Evolutionary conservation across 2,113 vertebrate species (phyloP), one percentile per base, ranked within the genome.

Genomic region (Orientallactaga bullata): DNA sequence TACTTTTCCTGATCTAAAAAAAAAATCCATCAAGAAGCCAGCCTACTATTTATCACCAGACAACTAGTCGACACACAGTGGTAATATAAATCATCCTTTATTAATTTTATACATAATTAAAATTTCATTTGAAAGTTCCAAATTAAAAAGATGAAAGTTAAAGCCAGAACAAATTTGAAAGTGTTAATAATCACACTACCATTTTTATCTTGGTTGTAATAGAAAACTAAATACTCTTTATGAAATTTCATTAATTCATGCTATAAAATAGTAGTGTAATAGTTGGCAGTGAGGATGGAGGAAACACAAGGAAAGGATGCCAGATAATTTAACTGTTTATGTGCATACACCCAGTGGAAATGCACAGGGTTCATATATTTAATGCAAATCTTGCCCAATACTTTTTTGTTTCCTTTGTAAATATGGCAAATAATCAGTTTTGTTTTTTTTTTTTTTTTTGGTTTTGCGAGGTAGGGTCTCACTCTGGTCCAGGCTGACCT

Each of bases 51-150:
- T 94, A 93, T 95, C 35, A 77, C 69, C 42, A 93, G 78, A 92
- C 60, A 91, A 78, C 77, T 42, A 80, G 69, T 88, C 0, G 0
- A 78, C 87, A 84, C 8, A 58, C 65, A 82, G 47, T 42, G 30
- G 65, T 93, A 95, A 93, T 92, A 92, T 90, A 95, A 95, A 79
- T 91, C 85, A 69, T 6, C n/a, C 35, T 93, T 94, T 95, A 95
- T 97, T 96, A 95, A 87, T 97, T 96, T 94, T 91, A 95, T 94
- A 71, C 74, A 85, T 96, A 96, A 96, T 95, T 94, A 96, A 94
- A 93, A 93, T 94, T 94, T 95, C 78, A 94, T 95, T 92, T 93
- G 63, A 94, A 91, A 94, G 77, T 89, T 74, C 47, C 82, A 90
- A 77, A 94, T 95, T 91, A 93, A 58, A 87, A 94, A 93, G 82